Evolutionary conservation across 1,140 invertebrate genomes (phyloP), one percentile per base, ranked within the genome.

Genomic region (Subanguina moxae): DNA sequence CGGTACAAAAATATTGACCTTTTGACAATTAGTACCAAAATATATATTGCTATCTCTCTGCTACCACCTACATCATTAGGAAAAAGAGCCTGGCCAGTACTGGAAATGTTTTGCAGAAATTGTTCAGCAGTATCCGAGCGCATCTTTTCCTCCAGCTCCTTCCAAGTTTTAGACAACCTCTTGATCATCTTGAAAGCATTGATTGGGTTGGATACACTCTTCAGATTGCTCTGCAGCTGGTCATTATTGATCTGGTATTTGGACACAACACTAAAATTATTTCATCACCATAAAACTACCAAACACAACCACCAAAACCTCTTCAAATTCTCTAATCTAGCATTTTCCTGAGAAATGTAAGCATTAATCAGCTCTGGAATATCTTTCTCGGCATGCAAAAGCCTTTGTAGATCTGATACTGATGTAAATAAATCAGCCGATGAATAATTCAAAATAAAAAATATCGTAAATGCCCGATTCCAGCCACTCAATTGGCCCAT

Each of bases 161-260:
- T 82, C 84, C 84, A 85, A 68, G 97, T 93, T 9, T 89, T 88
- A 7, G 93, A 94, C 70, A 98, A 86, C 71, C 91, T 87, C 85
- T 97, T 98, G 52, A 97, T 92, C 57, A 97, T 85, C 28, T 95
- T 86, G 84, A 93, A 98, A 42, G 94, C 93, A 85, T 97, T 97
- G 64, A 97, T 91, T 1, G 94, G 94, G 86, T 98, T 97, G 1
- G 75, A 76, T 9, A 78, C 76, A 42, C 56, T 48, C 27, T 75
- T 43, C 25, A 76, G 38, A 64, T 76, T 76, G 32, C 72, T 58
- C 23, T 76, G 76, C 38, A 76, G 27, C 32, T 76, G 45, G 3
- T 74, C 72, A 63, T 76, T 76, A 19, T 63, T 76, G 25, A 57
- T 30, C 48, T 66, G 68, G 52, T 77, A 78, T 62, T 77, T 76